Percentiles rank a stretch among this genome's conserved stretches.
Evolutionary conservation across 2,113 vertebrate genomes (phyloP).

Genomic region (Acanthisitta chloris): DNA sequence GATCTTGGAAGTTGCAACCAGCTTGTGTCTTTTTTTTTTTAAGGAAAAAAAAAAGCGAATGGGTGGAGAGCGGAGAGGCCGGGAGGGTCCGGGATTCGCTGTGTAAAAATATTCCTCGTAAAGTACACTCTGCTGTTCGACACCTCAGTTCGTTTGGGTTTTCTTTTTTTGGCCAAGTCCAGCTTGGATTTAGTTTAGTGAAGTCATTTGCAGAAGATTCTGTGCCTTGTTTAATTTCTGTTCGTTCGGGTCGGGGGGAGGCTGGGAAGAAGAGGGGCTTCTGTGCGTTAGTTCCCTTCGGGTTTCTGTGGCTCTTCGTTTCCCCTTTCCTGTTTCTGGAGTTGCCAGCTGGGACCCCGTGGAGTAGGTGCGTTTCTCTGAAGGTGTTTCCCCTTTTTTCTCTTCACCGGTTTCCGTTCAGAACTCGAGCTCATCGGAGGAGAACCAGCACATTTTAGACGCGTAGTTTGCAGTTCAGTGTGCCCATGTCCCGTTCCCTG

Average conservation of each 20-base stretch:
- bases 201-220: conserved; percentile 94
- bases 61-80: conserved; percentile 73
- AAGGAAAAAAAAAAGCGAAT: conserved; percentile 15
- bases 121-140: conserved; percentile 89
- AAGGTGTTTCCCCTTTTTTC: conserved; percentile 3
- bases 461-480: conserved; percentile 72
- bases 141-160: conserved; percentile 78
- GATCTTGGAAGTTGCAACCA: conserved; percentile 73
- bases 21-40: conserved; percentile 63
- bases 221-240: conserved; percentile 96
- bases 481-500: conserved; percentile 67
- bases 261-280: conserved; percentile 57
- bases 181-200: conserved; percentile 89
- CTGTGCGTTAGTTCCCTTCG: conserved; percentile 60
- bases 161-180: conserved; percentile 79
- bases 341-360: conserved; percentile 74
- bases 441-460: conserved; percentile 78
- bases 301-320: conserved; percentile 55
- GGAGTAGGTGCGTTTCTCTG: conserved; percentile 13
- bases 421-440: conserved; percentile 68
- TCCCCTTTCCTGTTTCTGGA: conserved; percentile 53
- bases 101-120: conserved; percentile 83
- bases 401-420: conserved; percentile 58
- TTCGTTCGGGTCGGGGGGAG: conserved; percentile 56
- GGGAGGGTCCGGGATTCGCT: conserved; percentile 79